These are phyloP conservation scores for Ctenochaetus hawaiiensis DNA, from an alignment of 2,797 vertebrate species.

Conservation along the genomic window DNA sequence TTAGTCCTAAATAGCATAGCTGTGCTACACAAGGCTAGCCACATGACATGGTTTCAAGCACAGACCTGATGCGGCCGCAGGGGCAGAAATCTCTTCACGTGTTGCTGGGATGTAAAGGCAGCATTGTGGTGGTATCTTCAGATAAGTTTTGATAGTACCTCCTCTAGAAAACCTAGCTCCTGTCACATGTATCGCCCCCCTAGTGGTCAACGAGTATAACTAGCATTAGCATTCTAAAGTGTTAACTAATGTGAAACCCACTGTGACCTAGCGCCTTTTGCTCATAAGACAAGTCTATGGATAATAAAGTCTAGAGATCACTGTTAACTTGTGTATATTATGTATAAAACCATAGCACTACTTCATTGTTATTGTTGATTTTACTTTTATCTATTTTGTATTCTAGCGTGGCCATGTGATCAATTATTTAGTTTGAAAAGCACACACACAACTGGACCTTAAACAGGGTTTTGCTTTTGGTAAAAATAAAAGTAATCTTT, in stretches of 20 bases:
- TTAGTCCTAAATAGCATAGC: constrained; percentile 28
- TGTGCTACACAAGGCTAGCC: constrained; percentile 36
- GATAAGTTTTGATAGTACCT: constrained; percentile 58
- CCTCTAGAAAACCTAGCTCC: constrained; percentile 58
- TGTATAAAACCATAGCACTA: constrained; percentile 85
- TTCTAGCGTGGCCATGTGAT: constrained; percentile 81
- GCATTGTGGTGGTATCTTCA: constrained; percentile 36
- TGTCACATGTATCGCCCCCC: constrained; percentile 60
- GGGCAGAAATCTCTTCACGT: constrained; percentile 19
- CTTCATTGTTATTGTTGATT: constrained; percentile 75
- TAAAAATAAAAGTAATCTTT: constrained; percentile 11
- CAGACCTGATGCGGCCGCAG: constrained; percentile 32
- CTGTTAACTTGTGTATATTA: constrained; percentile 83
- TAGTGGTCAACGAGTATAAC: constrained; percentile 67
- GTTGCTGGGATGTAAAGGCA: constrained; percentile 21
- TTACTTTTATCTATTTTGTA: constrained; percentile 76
- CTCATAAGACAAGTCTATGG: constrained; percentile 72
- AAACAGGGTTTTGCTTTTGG: constrained; percentile 69
- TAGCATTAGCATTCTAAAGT: constrained; percentile 72
- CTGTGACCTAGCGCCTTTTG: constrained; percentile 79
- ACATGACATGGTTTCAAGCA: constrained; percentile 61
- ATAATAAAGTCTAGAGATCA: constrained; percentile 75
- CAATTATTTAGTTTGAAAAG: constrained; percentile 70
- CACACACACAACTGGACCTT: constrained; percentile 57
- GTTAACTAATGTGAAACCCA: constrained; percentile 79